Percentiles rank a stretch among this genome's conserved stretches.
Evolutionary conservation across 1,140 invertebrate species (phyloP).

Genomic region (Yoshiicerus persimilis): DNA sequence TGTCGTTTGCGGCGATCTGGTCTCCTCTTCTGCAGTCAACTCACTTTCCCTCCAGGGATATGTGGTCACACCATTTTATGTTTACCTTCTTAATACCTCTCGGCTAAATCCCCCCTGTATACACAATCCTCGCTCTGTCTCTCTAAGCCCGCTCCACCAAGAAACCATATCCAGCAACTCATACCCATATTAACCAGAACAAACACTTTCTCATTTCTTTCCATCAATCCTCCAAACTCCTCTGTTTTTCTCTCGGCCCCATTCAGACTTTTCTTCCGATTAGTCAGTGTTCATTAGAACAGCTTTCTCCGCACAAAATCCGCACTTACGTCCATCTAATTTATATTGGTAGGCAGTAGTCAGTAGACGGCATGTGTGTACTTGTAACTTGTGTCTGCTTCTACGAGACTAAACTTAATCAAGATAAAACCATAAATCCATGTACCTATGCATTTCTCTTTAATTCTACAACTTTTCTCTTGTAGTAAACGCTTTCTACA

Average conservation of each 20-base stretch:
- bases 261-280: not conserved
- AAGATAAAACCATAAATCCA: not conserved
- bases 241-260: slow-evolving; percentile 21
- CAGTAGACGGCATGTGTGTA: too few species aligned
- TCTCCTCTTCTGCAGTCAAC: not conserved
- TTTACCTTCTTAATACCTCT: not conserved
- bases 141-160: not conserved
- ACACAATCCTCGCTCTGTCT: too few species aligned
- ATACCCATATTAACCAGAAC: not conserved
- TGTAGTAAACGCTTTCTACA: too few species aligned
- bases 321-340: slow-evolving; percentile 46
- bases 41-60: not conserved
- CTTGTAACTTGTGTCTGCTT: too few species aligned
- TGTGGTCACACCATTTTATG: not conserved
- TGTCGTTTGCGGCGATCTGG: not conserved
- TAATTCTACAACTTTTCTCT: not conserved
- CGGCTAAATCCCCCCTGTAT: not conserved
- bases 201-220: not conserved
- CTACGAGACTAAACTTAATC: not conserved
- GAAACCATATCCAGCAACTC: not conserved
- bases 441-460: not conserved
- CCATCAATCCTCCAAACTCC: too few species aligned
- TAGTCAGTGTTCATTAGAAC: not conserved
- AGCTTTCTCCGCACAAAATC: not conserved
- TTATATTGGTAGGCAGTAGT: too few species aligned